Evolutionary conservation across 2,113 vertebrate genomes (phyloP), one percentile per base, ranked within the genome.

Genomic region (cattle (Bos taurus)): DNA sequence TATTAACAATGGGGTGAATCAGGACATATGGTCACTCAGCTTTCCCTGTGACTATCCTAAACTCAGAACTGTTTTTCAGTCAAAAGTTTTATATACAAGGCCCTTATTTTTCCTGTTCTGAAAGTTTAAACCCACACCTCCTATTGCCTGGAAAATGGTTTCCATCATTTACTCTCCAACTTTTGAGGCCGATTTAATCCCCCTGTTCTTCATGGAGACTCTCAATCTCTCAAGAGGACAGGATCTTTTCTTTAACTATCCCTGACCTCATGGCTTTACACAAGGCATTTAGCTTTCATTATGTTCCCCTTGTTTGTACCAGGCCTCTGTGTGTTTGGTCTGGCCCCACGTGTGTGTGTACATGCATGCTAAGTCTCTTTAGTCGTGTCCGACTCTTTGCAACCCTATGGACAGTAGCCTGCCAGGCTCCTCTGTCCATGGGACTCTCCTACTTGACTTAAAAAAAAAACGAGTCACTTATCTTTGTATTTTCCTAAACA

Each of bases 401-500:
- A 71, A 71, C 67, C n/a, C n/a, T 71, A 40, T 40, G 5, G n/a
- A 40, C 19, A 12, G 67, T 40, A 71, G 67, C 2, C 67, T 40
- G 10, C n/a, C n/a, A 71, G 67, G n/a, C n/a, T 40, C 10, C 67
- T 74, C 67, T 74, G n/a, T 74, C 19, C 19, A 25, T 40, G n/a
- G n/a, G 67, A 40, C 36, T 74, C 67, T 74, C 19, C n/a, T 33
- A 14, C 33, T 52, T 57, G 46, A 94, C 36, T 7, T 56, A 14
- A 71, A 23, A 82, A 82, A 43, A 6, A 28, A 85, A 78, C 30
- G 43, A 54, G 33, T 82, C 92, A 52, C 6, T 92, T 11, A 67
- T 50, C 52, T 64, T 87, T 95, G 54, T 5, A 92, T 88, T 86
- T 90, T 84, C 7, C 25, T 62, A 71, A 40, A 71, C 19, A 71